These are phyloP conservation scores for Coelopa pilipes DNA, from an alignment of 2,888 invertebrate species.

Conservation along the genomic window DNA sequence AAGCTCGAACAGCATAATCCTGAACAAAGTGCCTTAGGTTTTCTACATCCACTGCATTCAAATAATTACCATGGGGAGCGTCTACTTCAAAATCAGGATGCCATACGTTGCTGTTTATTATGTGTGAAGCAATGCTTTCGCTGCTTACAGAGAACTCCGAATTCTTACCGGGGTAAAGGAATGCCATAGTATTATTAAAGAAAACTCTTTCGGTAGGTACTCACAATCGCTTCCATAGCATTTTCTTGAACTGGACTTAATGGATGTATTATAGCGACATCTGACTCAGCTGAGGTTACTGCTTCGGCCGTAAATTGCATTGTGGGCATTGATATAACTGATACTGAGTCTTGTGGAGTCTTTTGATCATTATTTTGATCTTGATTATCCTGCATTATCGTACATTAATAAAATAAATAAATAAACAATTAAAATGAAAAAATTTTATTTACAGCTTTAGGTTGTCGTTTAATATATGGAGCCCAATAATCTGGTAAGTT, in stretches of 20 bases:
- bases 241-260: conserved; percentile 77
- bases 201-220: conserved; percentile 13
- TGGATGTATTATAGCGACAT: conserved; percentile 74
- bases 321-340: conserved; percentile 61
- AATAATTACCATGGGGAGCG: conserved; percentile 76
- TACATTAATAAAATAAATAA: not conserved
- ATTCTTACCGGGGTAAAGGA: conserved; percentile 47
- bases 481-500: conserved; percentile 87
- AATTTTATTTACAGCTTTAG: conserved; percentile 66
- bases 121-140: conserved; percentile 70
- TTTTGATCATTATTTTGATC: conserved; percentile 71
- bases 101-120: conserved; percentile 71
- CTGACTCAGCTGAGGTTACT: conserved; percentile 51
- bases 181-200: not conserved
- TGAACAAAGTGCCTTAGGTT: conserved; percentile 84
- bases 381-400: conserved; percentile 53
- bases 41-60: conserved; percentile 86
- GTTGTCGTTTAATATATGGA: conserved; percentile 76
- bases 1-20: conserved; percentile 86
- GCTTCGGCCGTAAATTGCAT: conserved; percentile 59
- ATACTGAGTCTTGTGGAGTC: conserved; percentile 71
- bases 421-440: not conserved
- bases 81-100: conserved; percentile 70
- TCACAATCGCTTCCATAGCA: conserved; percentile 71
- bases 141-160: conserved; percentile 69